Conservation (phyloP, 2,888 invertebrate genomes). For the Odontomyia ornata region DNA sequence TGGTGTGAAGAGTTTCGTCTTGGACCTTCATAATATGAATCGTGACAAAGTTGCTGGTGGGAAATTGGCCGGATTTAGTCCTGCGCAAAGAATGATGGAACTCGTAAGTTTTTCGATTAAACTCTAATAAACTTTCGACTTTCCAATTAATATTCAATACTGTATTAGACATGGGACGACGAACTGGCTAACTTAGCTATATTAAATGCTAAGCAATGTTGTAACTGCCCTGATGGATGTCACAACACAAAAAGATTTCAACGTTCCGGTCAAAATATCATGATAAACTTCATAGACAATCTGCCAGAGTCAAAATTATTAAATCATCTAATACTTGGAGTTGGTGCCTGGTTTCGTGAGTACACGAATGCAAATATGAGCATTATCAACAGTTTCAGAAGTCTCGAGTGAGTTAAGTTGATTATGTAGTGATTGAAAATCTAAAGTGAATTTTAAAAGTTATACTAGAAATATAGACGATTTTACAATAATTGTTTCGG, state of each 20-base stretch:
- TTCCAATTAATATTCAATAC: too few relatives aligned
- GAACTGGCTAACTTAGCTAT: slow-evolving; percentile 7
- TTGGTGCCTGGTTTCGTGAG: slow-evolving; percentile 1
- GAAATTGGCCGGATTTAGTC: background rate
- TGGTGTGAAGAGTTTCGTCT: background rate
- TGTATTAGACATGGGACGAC: slow-evolving; percentile 14
- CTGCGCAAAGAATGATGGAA: slow-evolving; percentile 4
- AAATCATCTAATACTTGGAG: background rate
- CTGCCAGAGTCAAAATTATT: background rate
- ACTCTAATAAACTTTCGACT: too few relatives aligned
- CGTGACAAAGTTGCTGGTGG: slow-evolving; percentile 26
- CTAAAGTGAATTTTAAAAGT: background rate
- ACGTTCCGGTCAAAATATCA: slow-evolving; percentile 31
- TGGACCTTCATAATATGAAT: slow-evolving; percentile 22
- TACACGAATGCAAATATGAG: slow-evolving; percentile 13
- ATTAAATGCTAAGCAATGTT: slow-evolving; percentile 13
- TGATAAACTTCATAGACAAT: background rate
- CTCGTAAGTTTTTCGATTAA: background rate
- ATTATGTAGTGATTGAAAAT: background rate
- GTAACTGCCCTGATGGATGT: slow-evolving; percentile 5
- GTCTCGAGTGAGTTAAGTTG: background rate
- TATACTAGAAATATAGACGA: background rate
- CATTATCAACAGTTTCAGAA: slow-evolving; percentile 17
- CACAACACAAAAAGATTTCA: slow-evolving; percentile 15
- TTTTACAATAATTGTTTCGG: slow-evolving; percentile 25